Percentiles rank a stretch among this genome's conserved stretches.
Evolutionary conservation across 2,113 vertebrate genomes (phyloP).

Genomic region (Gyps fulvus): DNA sequence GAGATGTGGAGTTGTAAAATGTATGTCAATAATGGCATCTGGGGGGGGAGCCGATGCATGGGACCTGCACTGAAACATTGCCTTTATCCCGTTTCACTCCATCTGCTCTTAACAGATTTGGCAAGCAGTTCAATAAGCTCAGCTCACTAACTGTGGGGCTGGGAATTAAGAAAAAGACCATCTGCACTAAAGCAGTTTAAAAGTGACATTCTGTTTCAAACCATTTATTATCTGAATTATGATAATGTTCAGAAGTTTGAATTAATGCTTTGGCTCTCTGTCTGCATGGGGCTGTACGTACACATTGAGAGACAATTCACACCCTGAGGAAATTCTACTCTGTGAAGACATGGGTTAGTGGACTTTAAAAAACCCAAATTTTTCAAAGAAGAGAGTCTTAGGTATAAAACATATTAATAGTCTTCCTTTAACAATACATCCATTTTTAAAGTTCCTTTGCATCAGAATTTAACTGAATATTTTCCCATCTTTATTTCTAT

Average conservation of each 20-base stretch:
- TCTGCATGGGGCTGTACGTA: neutral
- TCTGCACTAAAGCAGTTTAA: constrained; percentile 29
- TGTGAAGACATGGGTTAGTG: neutral
- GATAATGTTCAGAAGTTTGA: neutral
- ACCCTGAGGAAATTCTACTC: neutral
- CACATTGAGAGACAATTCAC: neutral
- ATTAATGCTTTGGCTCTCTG: neutral
- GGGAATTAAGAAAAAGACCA: constrained; percentile 39
- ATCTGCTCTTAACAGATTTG: constrained; percentile 53
- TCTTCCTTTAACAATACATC: neutral
- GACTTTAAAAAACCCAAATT: neutral
- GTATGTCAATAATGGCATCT: neutral
- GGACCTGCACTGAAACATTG: constrained; percentile 11
- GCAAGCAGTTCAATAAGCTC: constrained; percentile 28
- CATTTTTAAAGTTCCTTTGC: neutral
- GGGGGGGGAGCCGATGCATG: neutral
- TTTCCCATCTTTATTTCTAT: neutral
- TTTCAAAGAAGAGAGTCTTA: neutral
- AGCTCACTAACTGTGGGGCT: neutral
- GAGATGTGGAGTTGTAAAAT: constrained; percentile 17
- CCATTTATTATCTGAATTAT: neutral
- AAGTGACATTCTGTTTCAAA: constrained; percentile 9
- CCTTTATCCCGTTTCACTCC: neutral
- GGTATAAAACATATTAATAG: neutral
- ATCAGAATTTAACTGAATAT: neutral